phyloP scores from a whole-genome alignment of 2,113 vertebrate species.

The Onychostoma macrolepis region DNA sequence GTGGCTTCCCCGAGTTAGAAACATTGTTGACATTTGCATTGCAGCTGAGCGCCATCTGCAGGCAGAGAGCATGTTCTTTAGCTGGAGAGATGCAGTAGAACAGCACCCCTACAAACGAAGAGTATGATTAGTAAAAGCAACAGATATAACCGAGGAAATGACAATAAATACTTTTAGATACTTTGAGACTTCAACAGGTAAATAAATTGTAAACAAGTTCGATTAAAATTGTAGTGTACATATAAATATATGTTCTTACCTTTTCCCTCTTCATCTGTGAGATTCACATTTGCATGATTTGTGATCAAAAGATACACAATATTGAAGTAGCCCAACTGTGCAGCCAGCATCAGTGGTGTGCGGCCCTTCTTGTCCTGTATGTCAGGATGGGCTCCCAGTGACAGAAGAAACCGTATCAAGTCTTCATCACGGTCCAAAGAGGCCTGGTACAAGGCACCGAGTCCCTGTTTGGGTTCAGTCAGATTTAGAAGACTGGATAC shows the following conservation, averaged over 20 bases:
- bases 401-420: conserved; percentile 83
- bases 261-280: conserved; percentile 82
- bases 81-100: conserved; percentile 85
- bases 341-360: conserved; percentile 81
- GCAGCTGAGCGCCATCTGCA: conserved; percentile 73
- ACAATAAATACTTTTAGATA: background rate
- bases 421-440: conserved; percentile 78
- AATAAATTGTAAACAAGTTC: background rate
- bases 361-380: conserved; percentile 81
- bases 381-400: conserved; percentile 80
- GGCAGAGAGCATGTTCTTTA: conserved; percentile 76
- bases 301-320: conserved; percentile 77
- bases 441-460: conserved; percentile 81
- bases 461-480: conserved; percentile 82
- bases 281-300: conserved; percentile 78
- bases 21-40: conserved; percentile 82
- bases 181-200: background rate
- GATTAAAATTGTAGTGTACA: background rate
- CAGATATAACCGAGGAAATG: background rate
- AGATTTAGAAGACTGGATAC: conserved; percentile 84
- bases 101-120: conserved; percentile 74
- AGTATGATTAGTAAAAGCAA: background rate
- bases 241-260: conserved; percentile 63
- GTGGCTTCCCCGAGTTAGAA: conserved; percentile 71
- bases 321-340: conserved; percentile 78